Percentiles rank a stretch among this genome's conserved stretches.
phyloP scores from a whole-genome alignment of 2,113 vertebrate genomes.

The Ardeotis arabs region DNA sequence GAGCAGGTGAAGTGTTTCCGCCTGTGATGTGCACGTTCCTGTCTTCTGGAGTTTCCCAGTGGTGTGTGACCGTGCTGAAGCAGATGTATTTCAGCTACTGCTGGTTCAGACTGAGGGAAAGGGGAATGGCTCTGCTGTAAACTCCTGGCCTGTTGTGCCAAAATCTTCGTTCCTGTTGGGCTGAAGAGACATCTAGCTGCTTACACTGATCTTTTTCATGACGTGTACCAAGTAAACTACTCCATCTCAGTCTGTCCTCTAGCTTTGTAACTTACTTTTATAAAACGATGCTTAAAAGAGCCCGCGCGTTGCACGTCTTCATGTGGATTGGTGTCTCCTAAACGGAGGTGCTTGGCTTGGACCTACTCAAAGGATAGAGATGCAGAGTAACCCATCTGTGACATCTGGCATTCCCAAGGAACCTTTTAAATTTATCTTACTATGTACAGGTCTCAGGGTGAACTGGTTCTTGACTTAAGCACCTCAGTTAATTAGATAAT shows the following conservation, averaged over 20 bases:
- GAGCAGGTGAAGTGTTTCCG: neutral
- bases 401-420: neutral
- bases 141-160: neutral
- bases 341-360: neutral
- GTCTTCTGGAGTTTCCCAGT: neutral
- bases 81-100: neutral
- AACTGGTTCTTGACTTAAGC: neutral
- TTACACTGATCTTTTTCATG: neutral
- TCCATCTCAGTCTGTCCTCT: neutral
- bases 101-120: neutral
- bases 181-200: neutral
- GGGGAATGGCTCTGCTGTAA: neutral
- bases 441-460: neutral
- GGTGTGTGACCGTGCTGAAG: neutral
- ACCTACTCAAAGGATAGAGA: neutral
- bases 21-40: neutral
- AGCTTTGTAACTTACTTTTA: neutral
- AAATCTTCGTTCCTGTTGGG: neutral
- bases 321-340: neutral
- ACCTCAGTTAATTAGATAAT: neutral
- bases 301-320: accelerated
- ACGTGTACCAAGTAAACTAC: neutral
- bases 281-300: neutral
- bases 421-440: neutral
- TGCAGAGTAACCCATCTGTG: neutral